A percentile compares a stretch with the other conserved stretches of the same genome.
These are phyloP conservation scores for Podarcis lilfordi DNA, from an alignment of 2,797 vertebrate genomes.

Conservation along the genomic window DNA sequence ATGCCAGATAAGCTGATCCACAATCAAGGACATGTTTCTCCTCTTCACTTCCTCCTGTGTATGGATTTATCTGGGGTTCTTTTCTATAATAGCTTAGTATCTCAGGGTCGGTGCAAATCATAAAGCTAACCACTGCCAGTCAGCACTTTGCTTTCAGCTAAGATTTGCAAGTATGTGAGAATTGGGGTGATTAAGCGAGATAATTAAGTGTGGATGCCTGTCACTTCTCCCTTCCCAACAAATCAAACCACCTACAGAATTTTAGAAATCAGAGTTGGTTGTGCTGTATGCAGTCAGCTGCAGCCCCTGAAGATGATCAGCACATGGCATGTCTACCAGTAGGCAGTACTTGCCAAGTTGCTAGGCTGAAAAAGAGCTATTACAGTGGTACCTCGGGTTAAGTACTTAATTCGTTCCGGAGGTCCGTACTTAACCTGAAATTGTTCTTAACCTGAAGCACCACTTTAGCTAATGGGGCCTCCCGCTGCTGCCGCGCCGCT, in stretches of 20 bases:
- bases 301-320: neutral
- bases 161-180: neutral
- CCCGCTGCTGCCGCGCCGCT: too few relatives aligned
- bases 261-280: neutral
- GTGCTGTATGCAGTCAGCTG: neutral
- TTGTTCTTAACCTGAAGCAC: too few relatives aligned
- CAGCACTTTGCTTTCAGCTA: neutral
- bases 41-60: too few relatives aligned
- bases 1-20: neutral
- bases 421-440: too few relatives aligned
- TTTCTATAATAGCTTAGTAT: neutral
- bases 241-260: neutral
- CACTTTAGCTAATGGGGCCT: too few relatives aligned
- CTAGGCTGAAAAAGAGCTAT: neutral
- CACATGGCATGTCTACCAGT: neutral
- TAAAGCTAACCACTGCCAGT: neutral
- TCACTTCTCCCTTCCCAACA: neutral
- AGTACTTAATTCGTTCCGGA: too few relatives aligned
- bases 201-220: neutral
- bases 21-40: neutral
- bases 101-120: neutral
- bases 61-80: neutral
- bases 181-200: neutral
- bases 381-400: too few relatives aligned
- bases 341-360: neutral